Conservation (phyloP, 1,140 invertebrate genomes). For the Nymphalis io region DNA sequence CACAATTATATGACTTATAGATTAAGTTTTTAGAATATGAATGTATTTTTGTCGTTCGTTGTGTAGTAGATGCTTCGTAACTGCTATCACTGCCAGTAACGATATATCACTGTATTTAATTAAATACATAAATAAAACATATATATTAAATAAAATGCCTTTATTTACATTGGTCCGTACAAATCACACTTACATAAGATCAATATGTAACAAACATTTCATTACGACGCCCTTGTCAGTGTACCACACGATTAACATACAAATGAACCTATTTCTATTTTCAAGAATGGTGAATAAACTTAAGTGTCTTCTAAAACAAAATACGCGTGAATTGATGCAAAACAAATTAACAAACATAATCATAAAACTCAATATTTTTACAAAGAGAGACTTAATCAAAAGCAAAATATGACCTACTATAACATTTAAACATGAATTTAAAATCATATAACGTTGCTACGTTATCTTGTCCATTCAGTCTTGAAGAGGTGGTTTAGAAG, state of each 20-base stretch:
- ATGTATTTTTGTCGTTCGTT: too few species aligned
- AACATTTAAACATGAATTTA: neutral
- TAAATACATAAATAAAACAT: slow-evolving; percentile 52
- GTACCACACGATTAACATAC: too few species aligned
- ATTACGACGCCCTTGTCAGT: slow-evolving; percentile 1
- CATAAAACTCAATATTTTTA: neutral
- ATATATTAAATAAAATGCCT: slow-evolving; percentile 45
- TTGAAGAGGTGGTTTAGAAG: too few species aligned
- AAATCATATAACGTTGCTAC: too few species aligned
- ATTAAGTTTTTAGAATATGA: too few species aligned
- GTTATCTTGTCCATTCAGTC: too few species aligned
- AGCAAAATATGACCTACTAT: neutral
- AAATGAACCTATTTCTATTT: neutral
- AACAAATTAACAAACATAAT: too few species aligned
- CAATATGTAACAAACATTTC: slow-evolving; percentile 20
- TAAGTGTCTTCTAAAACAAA: slow-evolving; percentile 7
- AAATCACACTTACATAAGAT: slow-evolving; percentile 22
- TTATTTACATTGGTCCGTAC: slow-evolving; percentile 71
- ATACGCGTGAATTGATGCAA: slow-evolving; percentile 2
- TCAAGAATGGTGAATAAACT: neutral
- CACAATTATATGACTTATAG: too few species aligned
- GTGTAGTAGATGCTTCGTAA: slow-evolving; percentile 28
- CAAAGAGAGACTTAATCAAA: neutral
- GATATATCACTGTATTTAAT: slow-evolving; percentile 37
- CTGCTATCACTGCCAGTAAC: slow-evolving; percentile 36